These are phyloP conservation scores for Nomada ruficornis DNA, from an alignment of 2,888 invertebrate species.

Conservation along the genomic window DNA sequence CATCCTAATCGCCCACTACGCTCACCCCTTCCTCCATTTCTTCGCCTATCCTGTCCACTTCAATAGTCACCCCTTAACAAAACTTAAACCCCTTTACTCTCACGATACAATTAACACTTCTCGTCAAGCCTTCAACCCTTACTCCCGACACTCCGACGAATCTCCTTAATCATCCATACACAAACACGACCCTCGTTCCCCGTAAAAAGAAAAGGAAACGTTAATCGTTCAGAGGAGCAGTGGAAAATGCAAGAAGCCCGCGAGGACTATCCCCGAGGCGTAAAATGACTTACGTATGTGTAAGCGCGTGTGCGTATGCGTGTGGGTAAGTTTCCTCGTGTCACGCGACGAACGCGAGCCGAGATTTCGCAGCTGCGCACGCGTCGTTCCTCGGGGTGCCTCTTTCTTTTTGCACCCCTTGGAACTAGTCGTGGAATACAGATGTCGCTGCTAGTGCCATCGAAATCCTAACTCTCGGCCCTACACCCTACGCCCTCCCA, in stretches of 20 bases:
- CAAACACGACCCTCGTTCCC: background rate
- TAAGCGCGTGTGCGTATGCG: background rate
- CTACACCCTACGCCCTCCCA: slow-evolving; percentile 3
- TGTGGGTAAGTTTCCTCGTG: slow-evolving; percentile 11
- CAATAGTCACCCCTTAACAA: background rate
- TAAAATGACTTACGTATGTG: background rate
- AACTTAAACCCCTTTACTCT: background rate
- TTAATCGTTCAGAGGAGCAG: background rate
- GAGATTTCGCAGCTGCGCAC: slow-evolving; percentile 46
- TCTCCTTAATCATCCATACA: background rate
- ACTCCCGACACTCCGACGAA: background rate
- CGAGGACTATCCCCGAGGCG: slow-evolving; percentile 14
- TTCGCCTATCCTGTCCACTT: background rate
- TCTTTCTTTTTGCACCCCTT: slow-evolving; percentile 45
- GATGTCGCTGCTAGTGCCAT: slow-evolving; percentile 66
- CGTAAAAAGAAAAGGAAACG: background rate
- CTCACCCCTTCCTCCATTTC: background rate
- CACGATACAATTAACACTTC: slow-evolving; percentile 1
- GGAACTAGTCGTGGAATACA: slow-evolving; percentile 57
- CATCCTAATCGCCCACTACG: background rate
- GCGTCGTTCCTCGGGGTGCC: slow-evolving; percentile 16
- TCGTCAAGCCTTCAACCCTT: background rate
- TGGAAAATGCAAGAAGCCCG: slow-evolving; percentile 13
- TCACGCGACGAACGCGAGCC: background rate
- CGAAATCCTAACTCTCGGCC: slow-evolving; percentile 43